These are phyloP conservation scores for Cyclophora albipunctata DNA, from an alignment of 2,888 invertebrate species.

Conservation along the genomic window DNA sequence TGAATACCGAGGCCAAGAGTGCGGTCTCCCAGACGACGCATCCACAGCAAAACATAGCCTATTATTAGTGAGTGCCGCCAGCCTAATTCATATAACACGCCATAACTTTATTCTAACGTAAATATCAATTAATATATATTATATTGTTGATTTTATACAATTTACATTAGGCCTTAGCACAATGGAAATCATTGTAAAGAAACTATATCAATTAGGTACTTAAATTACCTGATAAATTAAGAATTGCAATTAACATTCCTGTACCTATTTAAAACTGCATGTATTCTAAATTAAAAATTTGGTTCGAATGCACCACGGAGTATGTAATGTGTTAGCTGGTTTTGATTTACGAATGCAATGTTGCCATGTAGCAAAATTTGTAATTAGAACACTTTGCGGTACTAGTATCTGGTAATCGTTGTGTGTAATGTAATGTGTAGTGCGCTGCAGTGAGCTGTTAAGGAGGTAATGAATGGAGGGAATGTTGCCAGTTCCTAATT, in stretches of 20 bases:
- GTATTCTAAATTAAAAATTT: no score
- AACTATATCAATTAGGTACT: conserved; percentile 1
- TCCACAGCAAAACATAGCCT: conserved; percentile 23
- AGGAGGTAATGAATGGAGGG: conserved; percentile 16
- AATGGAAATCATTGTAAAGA: no score
- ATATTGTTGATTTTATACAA: no score
- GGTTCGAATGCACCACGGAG: neutral
- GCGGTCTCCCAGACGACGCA: conserved; percentile 37
- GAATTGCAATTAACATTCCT: no score
- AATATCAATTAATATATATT: neutral
- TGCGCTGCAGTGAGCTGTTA: conserved; percentile 8
- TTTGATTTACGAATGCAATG: conserved; percentile 5
- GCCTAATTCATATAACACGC: conserved; percentile 31
- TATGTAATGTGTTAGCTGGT: neutral
- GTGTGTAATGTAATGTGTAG: conserved; percentile 2
- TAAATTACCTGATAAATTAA: neutral
- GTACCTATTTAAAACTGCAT: no score
- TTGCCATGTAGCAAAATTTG: conserved; percentile 23
- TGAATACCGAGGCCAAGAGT: conserved; percentile 61
- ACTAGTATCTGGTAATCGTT: conserved; percentile 18
- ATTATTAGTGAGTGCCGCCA: conserved; percentile 33
- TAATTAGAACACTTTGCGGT: conserved; percentile 26
- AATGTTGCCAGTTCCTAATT: conserved; percentile 28
- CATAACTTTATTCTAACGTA: neutral
- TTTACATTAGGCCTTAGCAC: no score